These are phyloP conservation scores for Matsumurasca onukii DNA, from an alignment of 1,140 invertebrate genomes.

Conservation along the genomic window DNA sequence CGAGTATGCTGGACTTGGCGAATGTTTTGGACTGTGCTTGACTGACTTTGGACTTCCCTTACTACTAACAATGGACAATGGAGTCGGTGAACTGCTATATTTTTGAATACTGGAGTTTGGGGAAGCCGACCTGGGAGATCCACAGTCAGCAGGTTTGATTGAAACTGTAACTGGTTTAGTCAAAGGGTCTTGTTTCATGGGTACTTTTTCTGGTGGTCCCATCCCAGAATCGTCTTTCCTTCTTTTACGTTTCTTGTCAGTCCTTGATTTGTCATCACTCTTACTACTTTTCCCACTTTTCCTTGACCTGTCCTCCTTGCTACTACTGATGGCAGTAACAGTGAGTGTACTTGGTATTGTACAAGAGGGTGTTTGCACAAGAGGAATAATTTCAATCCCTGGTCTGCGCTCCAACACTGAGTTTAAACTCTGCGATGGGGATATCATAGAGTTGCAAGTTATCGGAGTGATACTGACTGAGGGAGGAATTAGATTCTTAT, in stretches of 20 bases:
- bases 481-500: slow-evolving; percentile 58
- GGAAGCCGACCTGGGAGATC: slow-evolving; percentile 57
- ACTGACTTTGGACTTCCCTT: slow-evolving; percentile 60
- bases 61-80: slow-evolving; percentile 49
- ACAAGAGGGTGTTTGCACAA: slow-evolving; percentile 56
- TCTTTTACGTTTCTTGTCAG: slow-evolving; percentile 76
- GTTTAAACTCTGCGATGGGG: slow-evolving; percentile 54
- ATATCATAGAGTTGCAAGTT: slow-evolving; percentile 48
- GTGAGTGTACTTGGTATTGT: slow-evolving; percentile 79
- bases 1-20: slow-evolving; percentile 50
- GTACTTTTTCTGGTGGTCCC: slow-evolving; percentile 81
- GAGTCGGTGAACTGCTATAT: slow-evolving; percentile 57
- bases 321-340: slow-evolving; percentile 66
- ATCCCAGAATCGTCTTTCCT: slow-evolving; percentile 76
- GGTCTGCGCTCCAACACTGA: slow-evolving; percentile 66
- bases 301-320: slow-evolving; percentile 60
- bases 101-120: slow-evolving; percentile 67
- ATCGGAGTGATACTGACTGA: slow-evolving; percentile 81
- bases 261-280: slow-evolving; percentile 58
- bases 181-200: slow-evolving; percentile 67
- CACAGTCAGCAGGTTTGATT: slow-evolving; percentile 69
- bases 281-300: slow-evolving; percentile 42
- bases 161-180: slow-evolving; percentile 71
- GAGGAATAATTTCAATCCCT: slow-evolving; percentile 78
- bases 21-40: slow-evolving; percentile 71